These are phyloP conservation scores for Erithacus rubecula DNA, from an alignment of 2,797 vertebrate species.

Conservation along the genomic window DNA sequence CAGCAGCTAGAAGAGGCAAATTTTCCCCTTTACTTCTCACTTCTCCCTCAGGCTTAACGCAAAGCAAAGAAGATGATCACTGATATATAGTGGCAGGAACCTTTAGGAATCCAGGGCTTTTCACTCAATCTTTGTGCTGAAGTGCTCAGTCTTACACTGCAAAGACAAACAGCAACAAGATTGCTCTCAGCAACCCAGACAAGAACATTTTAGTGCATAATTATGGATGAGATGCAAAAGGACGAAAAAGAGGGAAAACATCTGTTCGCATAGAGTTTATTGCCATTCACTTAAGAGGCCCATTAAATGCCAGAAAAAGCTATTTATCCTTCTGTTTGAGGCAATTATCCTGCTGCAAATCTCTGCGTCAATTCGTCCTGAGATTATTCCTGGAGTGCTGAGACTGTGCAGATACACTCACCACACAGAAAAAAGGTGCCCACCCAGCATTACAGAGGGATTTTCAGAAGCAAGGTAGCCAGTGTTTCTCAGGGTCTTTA, in stretches of 20 bases:
- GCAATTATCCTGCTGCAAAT: conserved; percentile 42
- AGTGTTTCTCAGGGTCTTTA: not conserved
- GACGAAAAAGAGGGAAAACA: conserved; percentile 33
- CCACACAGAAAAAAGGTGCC: not conserved
- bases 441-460: not conserved
- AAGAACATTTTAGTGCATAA: conserved; percentile 44
- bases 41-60: not conserved
- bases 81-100: not conserved
- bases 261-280: conserved; percentile 45
- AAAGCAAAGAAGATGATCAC: not conserved
- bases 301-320: conserved; percentile 45
- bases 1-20: not conserved
- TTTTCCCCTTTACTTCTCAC: not conserved
- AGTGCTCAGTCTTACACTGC: not conserved
- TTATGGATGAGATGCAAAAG: conserved; percentile 46
- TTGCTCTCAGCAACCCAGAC: conserved; percentile 40
- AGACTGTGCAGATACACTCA: not conserved
- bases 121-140: not conserved
- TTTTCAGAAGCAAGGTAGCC: not conserved
- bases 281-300: conserved; percentile 31
- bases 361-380: not conserved
- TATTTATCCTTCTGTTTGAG: conserved; percentile 52
- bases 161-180: conserved; percentile 26
- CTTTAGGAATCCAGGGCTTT: not conserved
- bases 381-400: conserved; percentile 28